Base-by-base conservation (phyloP, 2,797 vertebrate genomes). In the Malurus splendens region DNA sequence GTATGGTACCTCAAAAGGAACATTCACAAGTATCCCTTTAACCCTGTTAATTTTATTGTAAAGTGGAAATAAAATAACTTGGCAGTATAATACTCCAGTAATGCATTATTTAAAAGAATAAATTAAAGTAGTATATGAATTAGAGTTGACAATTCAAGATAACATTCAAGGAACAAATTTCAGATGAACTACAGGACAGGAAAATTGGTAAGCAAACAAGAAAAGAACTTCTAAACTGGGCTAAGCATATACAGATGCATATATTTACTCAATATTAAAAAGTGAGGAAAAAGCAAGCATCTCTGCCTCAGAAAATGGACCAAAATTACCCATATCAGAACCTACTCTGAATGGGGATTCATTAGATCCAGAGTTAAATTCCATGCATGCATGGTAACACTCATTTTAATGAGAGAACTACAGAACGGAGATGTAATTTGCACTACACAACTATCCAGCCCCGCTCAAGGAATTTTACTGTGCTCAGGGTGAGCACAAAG, bases 341-440 rank as follows among this genome's bases (percentile, higher is more conserved):
- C 2, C 36, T n/a, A 33, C 18, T 45, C 30, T 22, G 13, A 79
- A 55, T 2, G 4, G 10, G 18, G 18, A 33, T 14, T 80, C 30
- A 23, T 47, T 56, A 55, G 55, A 65, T 7, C 11, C 38, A 56
- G 18, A 51, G 30, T 7, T 52, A 32, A 55, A 45, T n/a, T 82
- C 33, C 25, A 84, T 0, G 0, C 10, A 3, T 2, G 14, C n/a
- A 50, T 0, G 0, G n/a, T 55, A 73, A 64, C 10, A 2, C 7
- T 25, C 14, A 14, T 30, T 60, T 79, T 51, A 17, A 70, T 0
- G 2, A 2, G 30, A 39, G 10, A 75, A 39, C 30, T 33, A 36
- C 11, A 14, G 18, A 39, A 62, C 0, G 7, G 1, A 67, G 14
- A 14, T 3, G 0, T 16, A 42, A 79, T 12, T 50, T 18, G 15